A percentile compares a stretch with the other conserved stretches of the same genome.
Evolutionary conservation across 2,113 vertebrate genomes (phyloP).

Genomic region (Penelope pileata): DNA sequence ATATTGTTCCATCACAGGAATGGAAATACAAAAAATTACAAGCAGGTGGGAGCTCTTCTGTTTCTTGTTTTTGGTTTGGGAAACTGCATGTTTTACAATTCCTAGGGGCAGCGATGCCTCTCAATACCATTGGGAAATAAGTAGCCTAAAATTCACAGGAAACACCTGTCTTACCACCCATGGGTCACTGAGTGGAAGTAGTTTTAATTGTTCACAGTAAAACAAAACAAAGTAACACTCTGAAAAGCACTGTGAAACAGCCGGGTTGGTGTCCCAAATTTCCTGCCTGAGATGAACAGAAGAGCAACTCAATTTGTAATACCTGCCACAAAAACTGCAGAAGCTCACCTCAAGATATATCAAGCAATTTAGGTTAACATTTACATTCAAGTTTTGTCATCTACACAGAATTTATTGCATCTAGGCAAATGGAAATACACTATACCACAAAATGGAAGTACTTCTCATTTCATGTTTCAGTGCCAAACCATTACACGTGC

Average conservation of each 20-base stretch:
- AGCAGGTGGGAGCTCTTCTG: background rate
- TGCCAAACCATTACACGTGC: background rate
- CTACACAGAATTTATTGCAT: background rate
- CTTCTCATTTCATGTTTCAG: background rate
- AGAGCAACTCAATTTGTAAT: background rate
- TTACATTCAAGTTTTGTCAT: background rate
- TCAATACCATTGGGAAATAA: background rate
- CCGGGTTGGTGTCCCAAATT: background rate
- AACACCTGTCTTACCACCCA: background rate
- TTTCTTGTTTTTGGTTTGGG: background rate
- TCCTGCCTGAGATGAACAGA: background rate
- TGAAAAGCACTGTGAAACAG: background rate
- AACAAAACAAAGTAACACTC: background rate
- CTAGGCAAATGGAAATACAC: background rate
- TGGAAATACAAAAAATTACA: background rate
- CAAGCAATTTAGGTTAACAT: background rate
- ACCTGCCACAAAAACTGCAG: background rate
- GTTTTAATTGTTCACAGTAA: background rate
- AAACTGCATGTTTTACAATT: background rate
- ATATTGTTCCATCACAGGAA: conserved; percentile 25
- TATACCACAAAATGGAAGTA: background rate
- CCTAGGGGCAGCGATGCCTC: background rate
- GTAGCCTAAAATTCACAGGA: background rate
- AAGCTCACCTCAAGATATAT: background rate
- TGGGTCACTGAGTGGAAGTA: background rate